Evolutionary conservation across 2,888 invertebrate genomes (phyloP).

Genomic region (Schizotus pectinicornis): DNA sequence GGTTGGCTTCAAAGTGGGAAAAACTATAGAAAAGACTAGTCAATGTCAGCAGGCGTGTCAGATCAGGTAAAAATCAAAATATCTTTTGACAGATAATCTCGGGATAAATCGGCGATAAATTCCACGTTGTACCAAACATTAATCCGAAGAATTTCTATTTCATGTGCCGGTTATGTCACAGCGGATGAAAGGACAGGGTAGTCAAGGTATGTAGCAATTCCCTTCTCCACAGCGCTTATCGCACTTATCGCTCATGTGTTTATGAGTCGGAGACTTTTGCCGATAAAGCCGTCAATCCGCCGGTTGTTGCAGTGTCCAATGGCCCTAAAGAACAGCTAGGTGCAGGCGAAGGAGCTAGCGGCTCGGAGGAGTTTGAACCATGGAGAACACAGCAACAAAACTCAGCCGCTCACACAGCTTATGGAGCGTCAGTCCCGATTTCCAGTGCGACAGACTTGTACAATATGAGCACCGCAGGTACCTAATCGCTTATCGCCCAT

Average conservation of each 20-base stretch:
- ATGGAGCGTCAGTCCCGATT: constrained; percentile 63
- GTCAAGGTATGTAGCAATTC: constrained; percentile 67
- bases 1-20: constrained; percentile 52
- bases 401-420: constrained; percentile 60
- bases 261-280: neutral
- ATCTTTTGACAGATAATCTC: constrained; percentile 52
- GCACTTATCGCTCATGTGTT: neutral
- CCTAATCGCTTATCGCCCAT: neutral
- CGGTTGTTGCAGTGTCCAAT: constrained; percentile 67
- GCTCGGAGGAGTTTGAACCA: constrained; percentile 72
- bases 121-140: constrained; percentile 33
- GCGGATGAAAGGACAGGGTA: constrained; percentile 89
- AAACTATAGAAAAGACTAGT: constrained; percentile 68
- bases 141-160: constrained; percentile 60
- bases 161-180: constrained; percentile 63
- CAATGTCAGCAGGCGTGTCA: constrained; percentile 92
- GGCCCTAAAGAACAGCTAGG: constrained; percentile 81
- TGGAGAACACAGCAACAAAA: constrained; percentile 75
- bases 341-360: constrained; percentile 66
- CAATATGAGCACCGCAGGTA: constrained; percentile 67
- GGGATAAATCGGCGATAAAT: constrained; percentile 44
- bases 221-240: neutral
- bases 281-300: neutral
- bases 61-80: constrained; percentile 75
- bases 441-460: constrained; percentile 75